These are phyloP conservation scores for Hycleus phaleratus DNA, from an alignment of 1,140 invertebrate genomes.

Conservation along the genomic window DNA sequence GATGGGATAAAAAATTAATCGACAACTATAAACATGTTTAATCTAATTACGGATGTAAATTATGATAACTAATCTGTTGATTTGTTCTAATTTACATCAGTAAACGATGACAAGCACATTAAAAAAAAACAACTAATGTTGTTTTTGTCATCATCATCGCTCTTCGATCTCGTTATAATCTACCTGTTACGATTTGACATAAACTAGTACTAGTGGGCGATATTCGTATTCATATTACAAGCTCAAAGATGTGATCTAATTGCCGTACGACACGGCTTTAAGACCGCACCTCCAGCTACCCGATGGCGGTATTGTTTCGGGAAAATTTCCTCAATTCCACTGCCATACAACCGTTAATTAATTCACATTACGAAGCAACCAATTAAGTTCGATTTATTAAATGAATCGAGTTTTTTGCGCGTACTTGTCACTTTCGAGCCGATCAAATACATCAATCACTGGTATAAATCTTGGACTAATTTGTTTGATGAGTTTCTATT, in stretches of 20 bases:
- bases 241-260: conserved; percentile 25
- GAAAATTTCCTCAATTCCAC: too few relatives aligned
- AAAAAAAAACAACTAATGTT: neutral
- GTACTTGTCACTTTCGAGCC: neutral
- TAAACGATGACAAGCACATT: neutral
- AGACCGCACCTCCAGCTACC: conserved; percentile 19
- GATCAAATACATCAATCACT: conserved; percentile 22
- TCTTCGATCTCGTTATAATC: neutral
- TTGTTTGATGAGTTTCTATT: conserved; percentile 13
- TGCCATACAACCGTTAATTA: conserved; percentile 24
- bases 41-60: neutral
- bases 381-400: conserved; percentile 31
- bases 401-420: conserved; percentile 12
- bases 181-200: conserved; percentile 7
- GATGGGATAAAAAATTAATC: too few relatives aligned
- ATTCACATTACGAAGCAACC: conserved; percentile 31
- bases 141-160: too few relatives aligned
- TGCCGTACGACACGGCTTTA: conserved; percentile 23
- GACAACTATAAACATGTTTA: neutral
- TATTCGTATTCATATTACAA: conserved; percentile 24
- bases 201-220: conserved; percentile 18
- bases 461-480: conserved; percentile 9
- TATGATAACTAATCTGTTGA: neutral
- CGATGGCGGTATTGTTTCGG: neutral
- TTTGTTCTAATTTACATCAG: conserved; percentile 1